A percentile compares a stretch with the other conserved stretches of the same genome.
phyloP scores from a whole-genome alignment of 2,888 invertebrate genomes.

The Dyspetes luteomarginatus region DNA sequence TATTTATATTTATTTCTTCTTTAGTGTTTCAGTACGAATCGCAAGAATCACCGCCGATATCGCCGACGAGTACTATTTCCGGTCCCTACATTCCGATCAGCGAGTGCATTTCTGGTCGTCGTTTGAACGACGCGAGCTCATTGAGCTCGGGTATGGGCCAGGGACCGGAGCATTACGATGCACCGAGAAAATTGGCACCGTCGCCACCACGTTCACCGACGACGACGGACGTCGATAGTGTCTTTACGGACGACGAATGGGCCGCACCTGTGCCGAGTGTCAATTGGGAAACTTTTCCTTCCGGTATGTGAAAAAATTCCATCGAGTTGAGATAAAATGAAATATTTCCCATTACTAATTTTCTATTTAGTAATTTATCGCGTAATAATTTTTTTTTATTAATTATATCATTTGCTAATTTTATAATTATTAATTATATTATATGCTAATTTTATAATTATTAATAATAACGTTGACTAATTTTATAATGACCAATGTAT shows the following conservation, averaged over 20 bases:
- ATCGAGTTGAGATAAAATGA: neutral
- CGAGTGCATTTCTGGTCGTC: conserved; percentile 94
- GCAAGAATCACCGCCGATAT: conserved; percentile 86
- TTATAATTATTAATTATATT: no score
- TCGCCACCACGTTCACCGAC: conserved; percentile 86
- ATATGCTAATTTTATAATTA: no score
- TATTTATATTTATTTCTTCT: conserved; percentile 23
- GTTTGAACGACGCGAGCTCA: conserved; percentile 83
- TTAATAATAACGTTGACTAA: no score
- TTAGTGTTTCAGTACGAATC: conserved; percentile 81
- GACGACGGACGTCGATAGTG: conserved; percentile 88
- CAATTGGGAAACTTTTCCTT: conserved; percentile 84
- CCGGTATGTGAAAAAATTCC: conserved; percentile 71
- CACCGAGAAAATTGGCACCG: conserved; percentile 77
- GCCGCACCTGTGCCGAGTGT: conserved; percentile 84
- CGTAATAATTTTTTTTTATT: no score
- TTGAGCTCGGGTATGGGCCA: conserved; percentile 77
- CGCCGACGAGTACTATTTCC: conserved; percentile 87
- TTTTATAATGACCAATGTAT: no score
- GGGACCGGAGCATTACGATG: conserved; percentile 79
- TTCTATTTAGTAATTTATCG: neutral
- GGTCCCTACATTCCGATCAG: conserved; percentile 96
- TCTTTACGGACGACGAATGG: conserved; percentile 89
- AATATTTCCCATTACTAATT: neutral
- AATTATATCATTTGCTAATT: no score